Evolutionary conservation across 1,140 invertebrate species (phyloP).

Genomic region (Heliconius nattereri): DNA sequence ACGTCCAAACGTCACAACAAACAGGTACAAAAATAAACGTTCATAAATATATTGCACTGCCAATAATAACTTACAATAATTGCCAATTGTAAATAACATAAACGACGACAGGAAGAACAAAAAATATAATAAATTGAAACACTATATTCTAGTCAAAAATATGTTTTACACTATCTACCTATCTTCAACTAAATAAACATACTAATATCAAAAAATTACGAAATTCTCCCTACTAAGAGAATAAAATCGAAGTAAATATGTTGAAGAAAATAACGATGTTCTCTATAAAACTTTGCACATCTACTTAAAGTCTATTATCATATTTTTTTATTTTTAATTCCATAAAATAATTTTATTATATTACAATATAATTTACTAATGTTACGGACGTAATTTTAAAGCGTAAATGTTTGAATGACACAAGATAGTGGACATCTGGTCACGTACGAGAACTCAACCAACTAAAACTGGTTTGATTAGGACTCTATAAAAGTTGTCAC

Average conservation of each 20-base stretch:
- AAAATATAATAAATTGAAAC: neutral
- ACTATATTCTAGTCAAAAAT: no score
- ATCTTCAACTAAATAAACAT: no score
- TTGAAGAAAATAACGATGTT: no score
- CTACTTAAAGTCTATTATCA: no score
- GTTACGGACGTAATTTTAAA: slow-evolving; percentile 7
- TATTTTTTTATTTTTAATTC: no score
- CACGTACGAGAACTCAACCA: slow-evolving; percentile 22
- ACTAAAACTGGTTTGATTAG: slow-evolving; percentile 32
- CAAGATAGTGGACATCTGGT: slow-evolving; percentile 17
- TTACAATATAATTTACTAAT: slow-evolving; percentile 15
- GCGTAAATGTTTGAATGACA: slow-evolving; percentile 22
- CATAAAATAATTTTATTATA: no score
- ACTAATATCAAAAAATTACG: no score
- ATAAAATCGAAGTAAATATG: no score
- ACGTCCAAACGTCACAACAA: slow-evolving; percentile 47
- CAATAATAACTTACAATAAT: slow-evolving; percentile 30
- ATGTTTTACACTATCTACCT: no score
- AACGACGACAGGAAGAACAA: neutral
- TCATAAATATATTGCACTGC: slow-evolving; percentile 27
- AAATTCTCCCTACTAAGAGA: no score
- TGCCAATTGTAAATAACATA: slow-evolving; percentile 14
- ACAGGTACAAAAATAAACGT: slow-evolving; percentile 51
- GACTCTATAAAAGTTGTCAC: slow-evolving; percentile 17
- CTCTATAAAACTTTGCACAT: no score